A percentile compares a stretch with the other conserved stretches of the same genome.
Conservation (phyloP, 2,888 invertebrate genomes). For the Tupiocoris notatus region DNA sequence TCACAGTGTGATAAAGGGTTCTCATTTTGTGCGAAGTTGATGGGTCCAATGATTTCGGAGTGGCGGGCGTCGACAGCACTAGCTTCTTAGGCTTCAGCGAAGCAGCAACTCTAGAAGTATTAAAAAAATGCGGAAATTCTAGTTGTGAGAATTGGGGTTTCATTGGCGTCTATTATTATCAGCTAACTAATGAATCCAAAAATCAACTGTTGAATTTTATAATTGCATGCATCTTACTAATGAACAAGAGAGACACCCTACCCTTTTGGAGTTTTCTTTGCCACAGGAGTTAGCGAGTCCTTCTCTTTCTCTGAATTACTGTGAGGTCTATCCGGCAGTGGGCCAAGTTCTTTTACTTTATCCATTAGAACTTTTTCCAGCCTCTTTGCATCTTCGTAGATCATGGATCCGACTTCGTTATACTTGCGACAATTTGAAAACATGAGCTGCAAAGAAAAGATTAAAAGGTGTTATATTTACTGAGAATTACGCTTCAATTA, state of each 20-base stretch:
- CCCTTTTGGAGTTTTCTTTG: constrained; percentile 39
- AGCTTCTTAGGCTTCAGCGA: constrained; percentile 43
- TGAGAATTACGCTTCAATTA: background rate
- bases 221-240: too few relatives aligned
- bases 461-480: background rate
- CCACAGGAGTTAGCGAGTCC: constrained; percentile 8
- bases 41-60: constrained; percentile 46
- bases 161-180: too few relatives aligned
- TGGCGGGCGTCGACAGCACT: constrained; percentile 15
- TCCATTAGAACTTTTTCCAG: constrained; percentile 82
- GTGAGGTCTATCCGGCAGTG: constrained; percentile 52
- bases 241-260: too few relatives aligned
- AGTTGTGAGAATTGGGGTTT: too few relatives aligned
- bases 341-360: constrained; percentile 73
- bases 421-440: constrained; percentile 95
- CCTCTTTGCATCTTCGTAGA: constrained; percentile 90
- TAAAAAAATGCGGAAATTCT: too few relatives aligned
- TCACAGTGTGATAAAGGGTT: constrained; percentile 82
- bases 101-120: background rate
- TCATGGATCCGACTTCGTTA: constrained; percentile 93
- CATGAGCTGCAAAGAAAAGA: constrained; percentile 69
- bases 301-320: constrained; percentile 54
- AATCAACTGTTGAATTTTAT: too few relatives aligned
- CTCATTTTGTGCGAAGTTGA: constrained; percentile 66
- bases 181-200: too few relatives aligned